Evolutionary conservation across 1,140 invertebrate genomes (phyloP).

Genomic region (Bactericera cockerelli): DNA sequence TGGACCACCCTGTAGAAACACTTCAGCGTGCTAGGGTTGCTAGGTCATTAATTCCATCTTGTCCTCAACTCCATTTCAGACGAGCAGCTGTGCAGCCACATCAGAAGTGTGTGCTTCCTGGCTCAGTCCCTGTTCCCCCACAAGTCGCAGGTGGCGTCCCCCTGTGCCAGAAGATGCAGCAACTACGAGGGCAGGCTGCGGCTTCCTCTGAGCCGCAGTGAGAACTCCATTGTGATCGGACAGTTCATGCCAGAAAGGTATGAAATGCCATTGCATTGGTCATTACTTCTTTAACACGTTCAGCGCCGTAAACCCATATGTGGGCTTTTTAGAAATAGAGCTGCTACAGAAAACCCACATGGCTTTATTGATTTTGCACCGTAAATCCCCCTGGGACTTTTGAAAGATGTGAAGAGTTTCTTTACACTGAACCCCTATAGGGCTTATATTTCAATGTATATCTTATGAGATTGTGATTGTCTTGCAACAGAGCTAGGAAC

Average conservation of each 20-base stretch:
- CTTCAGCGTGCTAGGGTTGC: too few relatives aligned
- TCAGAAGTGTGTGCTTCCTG: slow-evolving; percentile 56
- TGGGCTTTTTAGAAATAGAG: neutral
- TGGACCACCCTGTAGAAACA: too few relatives aligned
- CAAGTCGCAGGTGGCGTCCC: slow-evolving; percentile 36
- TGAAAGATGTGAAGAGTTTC: neutral
- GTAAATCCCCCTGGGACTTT: neutral
- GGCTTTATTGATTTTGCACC: neutral
- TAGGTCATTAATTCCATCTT: too few relatives aligned
- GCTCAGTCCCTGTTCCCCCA: slow-evolving; percentile 43
- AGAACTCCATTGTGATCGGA: slow-evolving; percentile 32
- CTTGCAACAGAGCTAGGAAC: too few relatives aligned
- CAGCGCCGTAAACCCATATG: neutral
- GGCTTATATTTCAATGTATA: too few relatives aligned
- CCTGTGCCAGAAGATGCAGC: slow-evolving; percentile 49
- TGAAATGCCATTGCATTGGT: slow-evolving; percentile 14
- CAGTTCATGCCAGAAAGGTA: slow-evolving; percentile 38
- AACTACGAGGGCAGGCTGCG: slow-evolving; percentile 17
- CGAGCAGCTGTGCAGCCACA: slow-evolving; percentile 52
- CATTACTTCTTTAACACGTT: neutral
- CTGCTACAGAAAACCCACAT: neutral
- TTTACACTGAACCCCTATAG: too few relatives aligned
- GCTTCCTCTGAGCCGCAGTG: slow-evolving; percentile 24
- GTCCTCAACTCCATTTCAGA: too few relatives aligned
- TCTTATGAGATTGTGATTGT: too few relatives aligned